phyloP scores from a whole-genome alignment of 2,113 vertebrate genomes.

The Mesitornis unicolor region DNA sequence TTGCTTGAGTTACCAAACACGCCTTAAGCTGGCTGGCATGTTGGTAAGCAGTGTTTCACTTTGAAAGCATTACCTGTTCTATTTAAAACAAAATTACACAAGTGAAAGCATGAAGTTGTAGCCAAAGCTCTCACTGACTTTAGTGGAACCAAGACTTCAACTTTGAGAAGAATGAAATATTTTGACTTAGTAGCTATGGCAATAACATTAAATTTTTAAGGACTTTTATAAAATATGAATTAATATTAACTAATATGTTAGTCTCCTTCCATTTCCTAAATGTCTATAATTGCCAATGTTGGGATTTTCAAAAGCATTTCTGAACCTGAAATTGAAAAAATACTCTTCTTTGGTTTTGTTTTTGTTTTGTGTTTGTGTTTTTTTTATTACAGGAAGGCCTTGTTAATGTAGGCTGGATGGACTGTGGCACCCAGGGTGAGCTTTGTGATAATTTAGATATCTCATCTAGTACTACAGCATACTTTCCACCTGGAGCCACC shows the following conservation, averaged over 20 bases:
- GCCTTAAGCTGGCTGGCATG: constrained; percentile 92
- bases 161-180: background rate
- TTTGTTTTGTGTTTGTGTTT: background rate
- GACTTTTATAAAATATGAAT: background rate
- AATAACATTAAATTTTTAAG: background rate
- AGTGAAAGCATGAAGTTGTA: background rate
- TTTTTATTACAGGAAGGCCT: constrained; percentile 83
- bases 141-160: background rate
- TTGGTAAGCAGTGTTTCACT: constrained; percentile 82
- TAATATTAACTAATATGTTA: background rate
- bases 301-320: background rate
- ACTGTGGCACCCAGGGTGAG: constrained; percentile 84
- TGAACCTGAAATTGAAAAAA: background rate
- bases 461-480: constrained; percentile 82
- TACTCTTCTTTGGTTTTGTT: background rate
- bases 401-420: constrained; percentile 93
- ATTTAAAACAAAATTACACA: background rate
- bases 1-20: constrained; percentile 87
- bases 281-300: background rate
- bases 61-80: background rate
- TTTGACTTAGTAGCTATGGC: background rate
- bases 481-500: constrained; percentile 91
- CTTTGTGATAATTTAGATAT: constrained; percentile 91
- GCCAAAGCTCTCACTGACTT: background rate
- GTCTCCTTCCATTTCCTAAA: background rate